Conservation (phyloP, 2,113 vertebrate genomes). For the Ranitomeya variabilis region DNA sequence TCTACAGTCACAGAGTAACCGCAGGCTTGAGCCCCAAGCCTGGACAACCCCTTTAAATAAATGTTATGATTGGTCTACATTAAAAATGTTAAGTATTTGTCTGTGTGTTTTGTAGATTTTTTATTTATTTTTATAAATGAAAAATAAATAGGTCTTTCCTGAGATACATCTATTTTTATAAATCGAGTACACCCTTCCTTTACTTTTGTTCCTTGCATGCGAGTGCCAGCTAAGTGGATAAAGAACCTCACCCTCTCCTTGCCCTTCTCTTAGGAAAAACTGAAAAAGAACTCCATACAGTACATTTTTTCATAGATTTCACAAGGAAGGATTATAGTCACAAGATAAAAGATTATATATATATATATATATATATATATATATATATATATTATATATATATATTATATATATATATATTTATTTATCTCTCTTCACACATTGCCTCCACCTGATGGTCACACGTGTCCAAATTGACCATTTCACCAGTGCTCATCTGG, state of each 20-base stretch:
- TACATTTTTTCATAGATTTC: no score
- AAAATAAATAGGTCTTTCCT: not conserved
- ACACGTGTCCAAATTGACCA: no score
- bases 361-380: no score
- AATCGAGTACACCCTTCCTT: conserved; percentile 7
- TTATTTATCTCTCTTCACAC: no score
- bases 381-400: no score
- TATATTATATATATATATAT: no score
- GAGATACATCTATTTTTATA: not conserved
- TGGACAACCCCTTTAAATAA: no score
- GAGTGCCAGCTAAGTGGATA: not conserved
- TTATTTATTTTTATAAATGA: not conserved
- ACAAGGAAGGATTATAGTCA: no score
- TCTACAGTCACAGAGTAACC: no score
- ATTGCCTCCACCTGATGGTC: not conserved
- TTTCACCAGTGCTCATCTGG: conserved; percentile 1
- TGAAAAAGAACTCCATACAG: not conserved
- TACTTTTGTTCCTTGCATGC: not conserved
- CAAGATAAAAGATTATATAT: no score
- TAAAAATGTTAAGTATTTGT: not conserved
- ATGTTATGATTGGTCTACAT: no score
- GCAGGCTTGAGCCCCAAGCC: no score
- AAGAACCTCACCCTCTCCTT: not conserved
- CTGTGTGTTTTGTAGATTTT: not conserved
- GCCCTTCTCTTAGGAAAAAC: not conserved